A percentile compares a stretch with the other conserved stretches of the same genome.
Evolutionary conservation across 2,113 vertebrate genomes (phyloP).

Genomic region (Pongo abelii): DNA sequence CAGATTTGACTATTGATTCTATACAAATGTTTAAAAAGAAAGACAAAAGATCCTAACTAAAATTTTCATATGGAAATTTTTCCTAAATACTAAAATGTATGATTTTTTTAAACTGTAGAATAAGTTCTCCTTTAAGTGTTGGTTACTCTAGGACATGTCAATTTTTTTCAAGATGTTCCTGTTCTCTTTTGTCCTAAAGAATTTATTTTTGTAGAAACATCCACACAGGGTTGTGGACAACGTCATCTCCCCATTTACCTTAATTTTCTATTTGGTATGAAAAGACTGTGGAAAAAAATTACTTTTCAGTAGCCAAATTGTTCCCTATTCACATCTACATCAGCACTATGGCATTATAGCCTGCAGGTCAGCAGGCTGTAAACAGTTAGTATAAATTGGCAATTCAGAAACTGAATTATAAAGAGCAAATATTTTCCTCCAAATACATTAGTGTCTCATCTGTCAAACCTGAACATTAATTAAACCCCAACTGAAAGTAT

Average conservation of each 20-base stretch:
- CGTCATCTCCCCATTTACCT: slow-evolving; percentile 19
- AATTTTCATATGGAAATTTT: not conserved
- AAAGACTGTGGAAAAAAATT: slow-evolving; percentile 6
- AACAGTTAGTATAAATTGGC: slow-evolving; percentile 54
- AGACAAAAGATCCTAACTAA: not conserved
- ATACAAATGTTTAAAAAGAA: not conserved
- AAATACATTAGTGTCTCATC: slow-evolving; percentile 43
- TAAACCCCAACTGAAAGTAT: not conserved
- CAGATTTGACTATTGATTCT: not conserved
- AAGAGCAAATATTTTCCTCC: slow-evolving; percentile 57
- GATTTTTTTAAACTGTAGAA: not conserved
- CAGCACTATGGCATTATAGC: not conserved
- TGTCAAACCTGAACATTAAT: slow-evolving; percentile 23
- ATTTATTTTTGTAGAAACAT: slow-evolving; percentile 39
- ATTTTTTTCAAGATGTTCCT: not conserved
- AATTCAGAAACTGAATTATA: slow-evolving; percentile 72
- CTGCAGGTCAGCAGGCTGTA: slow-evolving; percentile 35
- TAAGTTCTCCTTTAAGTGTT: not conserved
- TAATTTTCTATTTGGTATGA: slow-evolving; percentile 45
- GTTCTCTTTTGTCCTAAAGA: not conserved
- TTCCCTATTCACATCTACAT: slow-evolving; percentile 33
- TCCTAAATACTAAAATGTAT: not conserved
- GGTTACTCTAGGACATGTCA: not conserved
- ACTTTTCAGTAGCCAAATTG: slow-evolving; percentile 40
- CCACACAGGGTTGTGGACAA: not conserved